Evolutionary conservation across 2,888 invertebrate genomes (phyloP).

Genomic region (Gastrophysa polygoni): DNA sequence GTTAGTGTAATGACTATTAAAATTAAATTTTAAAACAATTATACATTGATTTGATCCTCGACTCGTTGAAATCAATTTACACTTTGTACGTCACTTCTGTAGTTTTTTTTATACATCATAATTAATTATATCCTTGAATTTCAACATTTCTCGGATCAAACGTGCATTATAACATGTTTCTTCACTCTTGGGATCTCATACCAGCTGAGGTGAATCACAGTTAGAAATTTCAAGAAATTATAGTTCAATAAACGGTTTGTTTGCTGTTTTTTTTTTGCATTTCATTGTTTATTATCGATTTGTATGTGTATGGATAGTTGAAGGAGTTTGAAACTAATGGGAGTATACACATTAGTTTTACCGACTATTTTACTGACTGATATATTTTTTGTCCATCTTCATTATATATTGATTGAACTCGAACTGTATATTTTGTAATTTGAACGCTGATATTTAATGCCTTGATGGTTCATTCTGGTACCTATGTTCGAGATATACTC

Average conservation of each 20-base stretch:
- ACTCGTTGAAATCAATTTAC: conserved; percentile 39
- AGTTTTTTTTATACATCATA: conserved; percentile 39
- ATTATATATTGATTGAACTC: not conserved
- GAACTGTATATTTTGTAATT: not conserved
- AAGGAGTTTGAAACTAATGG: conserved; percentile 26
- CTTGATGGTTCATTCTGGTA: not conserved
- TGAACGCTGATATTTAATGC: not conserved
- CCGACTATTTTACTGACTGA: not conserved
- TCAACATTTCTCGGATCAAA: conserved; percentile 40
- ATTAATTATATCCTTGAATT: conserved; percentile 30
- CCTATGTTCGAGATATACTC: conserved; percentile 3
- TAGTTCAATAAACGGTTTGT: conserved; percentile 32
- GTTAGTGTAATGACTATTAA: conserved; percentile 71
- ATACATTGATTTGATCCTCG: conserved; percentile 42
- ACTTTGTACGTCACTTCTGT: conserved; percentile 38
- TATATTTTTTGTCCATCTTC: not conserved
- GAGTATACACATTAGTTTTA: conserved; percentile 16
- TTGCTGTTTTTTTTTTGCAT: conserved; percentile 30
- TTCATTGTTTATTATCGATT: conserved; percentile 28
- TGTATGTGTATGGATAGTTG: conserved; percentile 20
- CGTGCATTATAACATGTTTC: conserved; percentile 16
- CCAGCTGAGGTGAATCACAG: conserved; percentile 28
- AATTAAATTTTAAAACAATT: conserved; percentile 36
- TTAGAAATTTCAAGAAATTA: conserved; percentile 28
- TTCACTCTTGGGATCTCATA: conserved; percentile 31